These are phyloP conservation scores for Sphinx pinastri DNA, from an alignment of 2,888 invertebrate genomes.

Conservation along the genomic window DNA sequence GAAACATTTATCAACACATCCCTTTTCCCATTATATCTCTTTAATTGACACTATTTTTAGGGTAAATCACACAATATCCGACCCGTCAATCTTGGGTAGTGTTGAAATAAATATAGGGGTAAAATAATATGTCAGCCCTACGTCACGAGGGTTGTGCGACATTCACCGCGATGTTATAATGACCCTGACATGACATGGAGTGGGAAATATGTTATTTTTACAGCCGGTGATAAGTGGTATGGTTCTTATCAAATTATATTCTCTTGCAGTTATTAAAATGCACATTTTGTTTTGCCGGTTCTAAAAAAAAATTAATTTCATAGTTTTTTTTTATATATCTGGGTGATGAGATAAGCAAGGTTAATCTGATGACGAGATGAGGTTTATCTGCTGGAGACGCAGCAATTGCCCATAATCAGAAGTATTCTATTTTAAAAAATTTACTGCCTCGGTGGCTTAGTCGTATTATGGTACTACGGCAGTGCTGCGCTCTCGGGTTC, in stretches of 20 bases:
- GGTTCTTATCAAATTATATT: not conserved
- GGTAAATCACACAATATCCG: slow-evolving; percentile 47
- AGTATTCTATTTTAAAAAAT: too few species aligned
- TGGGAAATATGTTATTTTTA: not conserved
- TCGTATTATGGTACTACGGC: too few species aligned
- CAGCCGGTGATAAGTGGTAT: not conserved
- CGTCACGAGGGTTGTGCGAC: slow-evolving; percentile 13
- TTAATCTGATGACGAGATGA: too few species aligned
- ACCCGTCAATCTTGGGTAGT: slow-evolving; percentile 20
- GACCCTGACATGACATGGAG: not conserved
- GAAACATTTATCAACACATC: too few species aligned
- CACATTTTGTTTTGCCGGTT: not conserved
- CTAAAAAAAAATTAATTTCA: too few species aligned
- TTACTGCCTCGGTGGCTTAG: too few species aligned
- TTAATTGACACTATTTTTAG: slow-evolving; percentile 39
- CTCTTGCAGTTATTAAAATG: not conserved
- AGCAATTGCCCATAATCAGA: too few species aligned
- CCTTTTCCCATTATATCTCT: not conserved
- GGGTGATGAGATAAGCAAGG: too few species aligned
- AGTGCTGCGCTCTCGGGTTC: too few species aligned
- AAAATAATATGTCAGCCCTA: slow-evolving; percentile 31
- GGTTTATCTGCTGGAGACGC: too few species aligned
- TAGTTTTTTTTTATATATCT: too few species aligned
- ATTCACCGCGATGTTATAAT: slow-evolving; percentile 2
- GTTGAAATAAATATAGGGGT: slow-evolving; percentile 22